A percentile compares a stretch with the other conserved stretches of the same genome.
Evolutionary conservation across 2,797 vertebrate genomes (phyloP).

Genomic region (Ceryle rudis): DNA sequence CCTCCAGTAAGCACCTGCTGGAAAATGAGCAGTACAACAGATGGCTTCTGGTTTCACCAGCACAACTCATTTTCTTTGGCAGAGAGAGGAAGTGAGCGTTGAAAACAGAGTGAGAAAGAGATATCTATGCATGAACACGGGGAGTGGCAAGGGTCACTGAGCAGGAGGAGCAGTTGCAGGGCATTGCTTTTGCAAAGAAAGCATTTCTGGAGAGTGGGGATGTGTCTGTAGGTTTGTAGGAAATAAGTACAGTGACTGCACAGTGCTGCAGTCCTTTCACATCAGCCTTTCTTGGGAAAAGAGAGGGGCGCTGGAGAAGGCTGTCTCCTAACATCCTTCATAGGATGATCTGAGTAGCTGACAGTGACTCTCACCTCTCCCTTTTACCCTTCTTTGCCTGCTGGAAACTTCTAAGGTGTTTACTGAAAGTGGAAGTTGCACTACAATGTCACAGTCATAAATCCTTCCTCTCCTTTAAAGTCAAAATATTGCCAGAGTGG

Average conservation of each 20-base stretch:
- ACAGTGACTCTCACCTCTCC: background rate
- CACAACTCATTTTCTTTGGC: background rate
- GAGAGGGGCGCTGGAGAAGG: background rate
- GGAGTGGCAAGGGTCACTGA: background rate
- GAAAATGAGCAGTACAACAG: background rate
- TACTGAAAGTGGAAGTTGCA: background rate
- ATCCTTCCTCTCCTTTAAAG: background rate
- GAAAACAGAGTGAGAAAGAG: conserved; percentile 2
- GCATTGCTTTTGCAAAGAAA: background rate
- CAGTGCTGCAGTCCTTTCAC: background rate
- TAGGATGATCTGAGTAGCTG: background rate
- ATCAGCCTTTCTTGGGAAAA: background rate
- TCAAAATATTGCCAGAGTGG: background rate
- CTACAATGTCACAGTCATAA: background rate
- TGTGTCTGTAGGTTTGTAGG: background rate
- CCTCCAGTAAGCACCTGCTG: background rate
- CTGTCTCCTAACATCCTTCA: background rate
- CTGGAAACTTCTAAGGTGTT: background rate
- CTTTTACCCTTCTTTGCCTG: background rate
- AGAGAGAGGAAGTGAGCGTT: background rate
- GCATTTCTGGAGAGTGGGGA: background rate
- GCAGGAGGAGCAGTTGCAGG: background rate
- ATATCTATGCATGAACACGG: background rate
- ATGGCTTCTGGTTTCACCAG: background rate
- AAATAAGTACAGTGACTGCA: background rate